These are phyloP conservation scores for Sorex araneus DNA, from an alignment of 2,113 vertebrate genomes.

Conservation along the genomic window DNA sequence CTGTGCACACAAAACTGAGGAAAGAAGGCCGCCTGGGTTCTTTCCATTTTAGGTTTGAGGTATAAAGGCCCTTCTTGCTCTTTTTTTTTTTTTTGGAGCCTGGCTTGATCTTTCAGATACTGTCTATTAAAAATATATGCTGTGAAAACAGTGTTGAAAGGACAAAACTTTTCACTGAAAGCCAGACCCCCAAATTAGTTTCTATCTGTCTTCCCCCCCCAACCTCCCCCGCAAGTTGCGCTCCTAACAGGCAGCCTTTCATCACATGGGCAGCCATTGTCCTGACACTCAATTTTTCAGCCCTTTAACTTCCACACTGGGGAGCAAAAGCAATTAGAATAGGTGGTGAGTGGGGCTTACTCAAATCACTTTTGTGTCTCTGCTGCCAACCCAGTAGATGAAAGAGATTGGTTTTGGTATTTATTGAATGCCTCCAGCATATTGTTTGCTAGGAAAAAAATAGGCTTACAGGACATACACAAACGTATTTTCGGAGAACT, in stretches of 20 bases:
- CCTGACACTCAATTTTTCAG: slow-evolving; percentile 74
- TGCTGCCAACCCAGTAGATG: slow-evolving; percentile 11
- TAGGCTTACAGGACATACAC: neutral
- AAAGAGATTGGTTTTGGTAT: slow-evolving; percentile 63
- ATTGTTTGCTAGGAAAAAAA: slow-evolving; percentile 55
- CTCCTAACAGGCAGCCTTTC: slow-evolving; percentile 25
- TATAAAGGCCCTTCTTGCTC: neutral
- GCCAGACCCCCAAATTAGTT: slow-evolving; percentile 38
- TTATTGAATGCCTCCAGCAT: slow-evolving; percentile 55
- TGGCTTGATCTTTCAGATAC: slow-evolving; percentile 40
- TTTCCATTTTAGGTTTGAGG: neutral
- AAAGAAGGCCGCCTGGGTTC: neutral
- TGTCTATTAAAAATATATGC: slow-evolving; percentile 39
- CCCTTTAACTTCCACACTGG: slow-evolving; percentile 64
- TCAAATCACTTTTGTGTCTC: slow-evolving; percentile 64
- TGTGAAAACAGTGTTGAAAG: slow-evolving; percentile 26
- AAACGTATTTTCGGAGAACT: slow-evolving; percentile 58
- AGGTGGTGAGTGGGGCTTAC: slow-evolving; percentile 57
- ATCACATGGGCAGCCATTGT: slow-evolving; percentile 43
- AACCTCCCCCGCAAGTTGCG: neutral
- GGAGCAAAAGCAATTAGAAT: slow-evolving; percentile 73
- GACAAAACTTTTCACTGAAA: slow-evolving; percentile 12
- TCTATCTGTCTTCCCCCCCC: neutral
- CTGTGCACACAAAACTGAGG: neutral
- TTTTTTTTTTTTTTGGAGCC: neutral